Evolutionary conservation across 2,113 vertebrate genomes (phyloP).

Genomic region (Sebastes fasciatus): DNA sequence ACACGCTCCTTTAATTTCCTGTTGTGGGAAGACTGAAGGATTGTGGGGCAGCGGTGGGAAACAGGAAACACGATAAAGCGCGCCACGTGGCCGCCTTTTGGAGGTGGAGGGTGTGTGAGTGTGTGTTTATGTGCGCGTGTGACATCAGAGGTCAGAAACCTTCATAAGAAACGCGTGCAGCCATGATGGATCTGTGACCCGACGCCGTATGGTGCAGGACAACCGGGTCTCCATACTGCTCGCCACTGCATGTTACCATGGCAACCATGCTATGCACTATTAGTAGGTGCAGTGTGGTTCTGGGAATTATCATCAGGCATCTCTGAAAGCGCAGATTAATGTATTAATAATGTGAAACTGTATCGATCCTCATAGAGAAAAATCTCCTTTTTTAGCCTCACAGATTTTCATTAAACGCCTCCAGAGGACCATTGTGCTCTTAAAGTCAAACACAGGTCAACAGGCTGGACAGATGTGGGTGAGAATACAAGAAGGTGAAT

Average conservation of each 20-base stretch:
- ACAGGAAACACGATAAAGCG: conserved; percentile 76
- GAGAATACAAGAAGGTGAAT: too few species aligned
- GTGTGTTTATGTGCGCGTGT: conserved; percentile 2
- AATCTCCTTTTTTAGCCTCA: conserved; percentile 13
- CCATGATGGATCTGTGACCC: conserved; percentile 45
- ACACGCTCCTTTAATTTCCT: conserved; percentile 79
- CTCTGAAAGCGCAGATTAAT: conserved; percentile 34
- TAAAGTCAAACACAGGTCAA: background rate
- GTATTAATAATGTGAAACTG: conserved; percentile 41
- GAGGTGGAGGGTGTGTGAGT: conserved; percentile 7
- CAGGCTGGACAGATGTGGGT: background rate
- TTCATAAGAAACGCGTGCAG: conserved; percentile 21
- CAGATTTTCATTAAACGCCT: conserved; percentile 45
- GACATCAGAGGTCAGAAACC: conserved; percentile 51
- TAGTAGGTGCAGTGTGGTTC: background rate
- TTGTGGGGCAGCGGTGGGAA: conserved; percentile 60
- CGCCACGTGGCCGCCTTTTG: conserved; percentile 14
- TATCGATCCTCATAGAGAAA: conserved; percentile 34
- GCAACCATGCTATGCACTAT: conserved; percentile 26
- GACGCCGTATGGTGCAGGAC: background rate
- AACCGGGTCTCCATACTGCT: background rate
- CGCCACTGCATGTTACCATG: conserved; percentile 4
- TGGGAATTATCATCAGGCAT: conserved; percentile 35
- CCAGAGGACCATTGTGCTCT: background rate
- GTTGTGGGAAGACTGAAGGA: conserved; percentile 76